Evolutionary conservation across 2,888 invertebrate species (phyloP), one percentile per base, ranked within the genome.

Genomic region (Ornithoptera alexandrae): DNA sequence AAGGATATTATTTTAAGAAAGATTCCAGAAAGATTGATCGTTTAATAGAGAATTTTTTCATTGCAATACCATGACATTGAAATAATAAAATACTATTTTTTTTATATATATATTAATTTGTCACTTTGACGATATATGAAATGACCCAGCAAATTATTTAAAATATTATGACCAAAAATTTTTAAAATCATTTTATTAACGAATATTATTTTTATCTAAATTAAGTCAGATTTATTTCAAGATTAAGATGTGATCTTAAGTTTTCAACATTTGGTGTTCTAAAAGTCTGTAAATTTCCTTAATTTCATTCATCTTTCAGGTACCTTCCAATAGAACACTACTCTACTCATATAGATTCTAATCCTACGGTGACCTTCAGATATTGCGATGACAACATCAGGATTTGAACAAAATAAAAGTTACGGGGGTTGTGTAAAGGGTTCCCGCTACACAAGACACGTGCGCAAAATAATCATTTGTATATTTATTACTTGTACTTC

Each of bases 401-500:
- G 84, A 84, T 82, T 46, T 74, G 73, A 73, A 79, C 58, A 63
- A 63, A 71, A 68, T 65, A 65, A 50, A 65, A 58, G 66, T 70
- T 63, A 66, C 66, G 39, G 59, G 68, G 62, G 58, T 67, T 84
- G 85, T 85, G 85, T 83, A 60, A 57, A 79, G 81, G 84, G 86
- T 81, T 87, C 87, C 85, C 79, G 83, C 88, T 89, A 89, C 83
- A 86, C 87, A 88, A 87, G 87, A 87, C 88, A 87, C 88, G 89
- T 89, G 89, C 89, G 83, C 83, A 84, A 78, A 82, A 81, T 84
- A 84, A 88, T 84, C 86, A 88, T 86, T 84, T 87, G 79, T 88
- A 80, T 86, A 89, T 86, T 88, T 82, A 88, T 89, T 89, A 89
- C 89, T 89, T 89, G 89, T 89, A 89, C 89, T 89, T 89, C 89